These are phyloP conservation scores for Falco columbarius DNA, from an alignment of 2,797 vertebrate genomes.

Conservation along the genomic window DNA sequence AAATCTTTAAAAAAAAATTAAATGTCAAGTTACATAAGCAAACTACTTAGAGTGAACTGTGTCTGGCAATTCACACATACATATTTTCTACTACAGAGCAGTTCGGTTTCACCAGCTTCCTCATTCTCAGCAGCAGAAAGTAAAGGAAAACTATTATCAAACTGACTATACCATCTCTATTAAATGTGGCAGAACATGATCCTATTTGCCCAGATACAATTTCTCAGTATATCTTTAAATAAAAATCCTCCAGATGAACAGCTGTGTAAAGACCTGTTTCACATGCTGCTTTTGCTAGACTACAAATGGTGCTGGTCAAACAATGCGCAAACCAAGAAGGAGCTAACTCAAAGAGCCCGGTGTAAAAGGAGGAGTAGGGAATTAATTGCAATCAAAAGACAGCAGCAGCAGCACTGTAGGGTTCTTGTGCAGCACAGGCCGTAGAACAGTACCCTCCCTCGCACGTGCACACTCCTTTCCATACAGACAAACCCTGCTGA, in stretches of 20 bases:
- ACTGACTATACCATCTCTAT: not conserved
- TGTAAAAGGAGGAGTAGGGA: not conserved
- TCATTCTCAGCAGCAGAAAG: not conserved
- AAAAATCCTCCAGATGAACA: not conserved
- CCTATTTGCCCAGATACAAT: not conserved
- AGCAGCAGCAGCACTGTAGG: not conserved
- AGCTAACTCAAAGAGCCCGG: not conserved
- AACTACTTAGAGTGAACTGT: not conserved
- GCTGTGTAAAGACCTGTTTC: not conserved
- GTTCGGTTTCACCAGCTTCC: not conserved
- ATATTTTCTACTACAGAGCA: not conserved
- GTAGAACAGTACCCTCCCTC: not conserved
- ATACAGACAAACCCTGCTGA: not conserved
- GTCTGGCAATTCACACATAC: not conserved
- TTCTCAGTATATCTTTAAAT: not conserved
- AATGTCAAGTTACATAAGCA: constrained; percentile 36
- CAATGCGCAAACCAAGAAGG: not conserved
- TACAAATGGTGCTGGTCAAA: not conserved
- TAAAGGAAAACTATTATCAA: not conserved
- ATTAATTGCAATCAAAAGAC: too few relatives aligned
- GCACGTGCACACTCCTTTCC: fast-evolving
- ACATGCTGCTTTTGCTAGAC: not conserved
- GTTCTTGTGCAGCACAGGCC: not conserved
- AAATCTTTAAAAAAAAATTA: not conserved
- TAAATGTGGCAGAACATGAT: not conserved